Evolutionary conservation across 2,888 invertebrate genomes (phyloP).

Genomic region (Clunio marinus): DNA sequence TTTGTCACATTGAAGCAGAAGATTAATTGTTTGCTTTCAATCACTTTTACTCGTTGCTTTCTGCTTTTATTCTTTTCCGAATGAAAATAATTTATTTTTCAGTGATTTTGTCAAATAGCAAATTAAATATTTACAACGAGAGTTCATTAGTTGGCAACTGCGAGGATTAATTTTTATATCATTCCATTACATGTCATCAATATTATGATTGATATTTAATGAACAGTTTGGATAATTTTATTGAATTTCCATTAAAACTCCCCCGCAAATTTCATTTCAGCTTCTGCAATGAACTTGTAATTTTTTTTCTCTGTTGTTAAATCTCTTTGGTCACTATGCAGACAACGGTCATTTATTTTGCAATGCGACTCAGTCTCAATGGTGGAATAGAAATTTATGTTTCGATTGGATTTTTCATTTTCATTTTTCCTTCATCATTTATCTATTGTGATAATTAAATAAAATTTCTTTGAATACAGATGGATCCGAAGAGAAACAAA

Average conservation of each 20-base stretch:
- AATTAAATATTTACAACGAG: no score
- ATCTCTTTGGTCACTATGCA: not conserved
- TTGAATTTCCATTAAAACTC: no score
- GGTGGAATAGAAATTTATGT: slow-evolving; percentile 16
- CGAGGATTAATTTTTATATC: no score
- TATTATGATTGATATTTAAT: no score
- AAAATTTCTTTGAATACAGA: slow-evolving; percentile 10
- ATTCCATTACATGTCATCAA: no score
- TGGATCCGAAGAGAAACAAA: slow-evolving; percentile 21
- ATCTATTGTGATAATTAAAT: slow-evolving; percentile 9
- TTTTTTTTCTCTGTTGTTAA: no score
- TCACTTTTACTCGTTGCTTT: not conserved
- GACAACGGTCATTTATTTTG: slow-evolving; percentile 18
- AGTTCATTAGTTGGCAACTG: no score
- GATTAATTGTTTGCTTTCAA: slow-evolving; percentile 5
- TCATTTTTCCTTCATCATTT: not conserved
- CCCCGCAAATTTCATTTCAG: no score
- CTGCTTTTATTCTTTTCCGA: not conserved
- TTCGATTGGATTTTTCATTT: slow-evolving; percentile 6
- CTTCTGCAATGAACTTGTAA: no score
- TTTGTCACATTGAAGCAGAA: not conserved
- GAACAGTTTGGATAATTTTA: no score
- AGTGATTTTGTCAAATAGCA: not conserved
- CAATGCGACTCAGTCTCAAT: not conserved
- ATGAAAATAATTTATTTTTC: slow-evolving; percentile 3